Evolutionary conservation across 2,797 vertebrate species (phyloP).

Genomic region (Gadopsis marmoratus): DNA sequence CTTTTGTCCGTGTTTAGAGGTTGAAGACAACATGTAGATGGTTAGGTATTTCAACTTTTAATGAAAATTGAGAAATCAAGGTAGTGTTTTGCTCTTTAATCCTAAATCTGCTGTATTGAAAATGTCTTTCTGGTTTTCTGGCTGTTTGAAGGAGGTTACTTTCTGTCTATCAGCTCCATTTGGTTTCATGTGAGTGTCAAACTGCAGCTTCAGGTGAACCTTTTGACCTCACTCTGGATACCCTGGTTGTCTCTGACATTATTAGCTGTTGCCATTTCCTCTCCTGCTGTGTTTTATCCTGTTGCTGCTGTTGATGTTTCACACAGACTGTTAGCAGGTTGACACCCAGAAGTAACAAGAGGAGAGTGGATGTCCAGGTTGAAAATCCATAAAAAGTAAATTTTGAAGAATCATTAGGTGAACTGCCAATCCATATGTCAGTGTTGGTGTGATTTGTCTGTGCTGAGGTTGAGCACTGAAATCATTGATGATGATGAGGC

Average conservation of each 20-base stretch:
- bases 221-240: slow-evolving; percentile 27
- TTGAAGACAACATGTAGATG: not conserved
- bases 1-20: slow-evolving; percentile 19
- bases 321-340: slow-evolving; percentile 10
- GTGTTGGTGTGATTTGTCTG: slow-evolving; percentile 9
- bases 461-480: slow-evolving; percentile 14
- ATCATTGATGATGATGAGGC: not conserved
- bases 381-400: not conserved
- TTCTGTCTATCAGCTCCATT: slow-evolving; percentile 37
- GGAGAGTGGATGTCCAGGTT: slow-evolving; percentile 2
- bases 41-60: slow-evolving; percentile 11
- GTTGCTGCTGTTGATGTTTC: slow-evolving; percentile 42
- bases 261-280: slow-evolving; percentile 35
- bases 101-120: slow-evolving; percentile 30
- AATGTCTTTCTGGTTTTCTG: slow-evolving; percentile 23
- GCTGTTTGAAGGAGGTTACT: slow-evolving; percentile 20
- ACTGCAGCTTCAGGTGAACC: slow-evolving; percentile 27
- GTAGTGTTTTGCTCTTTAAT: slow-evolving; percentile 5
- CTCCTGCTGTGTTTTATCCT: slow-evolving; percentile 36
- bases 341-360: not conserved
- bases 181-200: slow-evolving; percentile 27
- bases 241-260: slow-evolving; percentile 19
- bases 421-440: not conserved
- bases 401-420: slow-evolving; percentile 1
- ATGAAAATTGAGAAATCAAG: slow-evolving; percentile 7